Evolutionary conservation across 2,797 vertebrate genomes (phyloP).

Genomic region (Hapalemur alaotrensis): DNA sequence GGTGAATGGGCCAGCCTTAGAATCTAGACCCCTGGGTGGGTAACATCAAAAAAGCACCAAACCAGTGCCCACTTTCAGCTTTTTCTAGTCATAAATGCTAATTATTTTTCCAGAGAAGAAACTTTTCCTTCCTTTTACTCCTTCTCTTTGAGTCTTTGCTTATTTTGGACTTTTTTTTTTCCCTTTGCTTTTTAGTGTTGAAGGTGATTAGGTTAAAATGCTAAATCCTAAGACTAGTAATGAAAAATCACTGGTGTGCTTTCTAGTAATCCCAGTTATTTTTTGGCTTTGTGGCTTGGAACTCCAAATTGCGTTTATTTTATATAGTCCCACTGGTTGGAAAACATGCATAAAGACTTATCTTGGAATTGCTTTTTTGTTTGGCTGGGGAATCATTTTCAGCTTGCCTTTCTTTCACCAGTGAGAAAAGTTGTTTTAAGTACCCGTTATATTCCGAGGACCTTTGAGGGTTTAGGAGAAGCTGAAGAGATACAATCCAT

Average conservation of each 20-base stretch:
- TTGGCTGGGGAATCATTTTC: background rate
- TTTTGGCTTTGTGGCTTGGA: conserved; percentile 50
- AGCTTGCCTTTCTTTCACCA: background rate
- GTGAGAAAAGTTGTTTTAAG: background rate
- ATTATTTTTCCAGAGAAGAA: conserved; percentile 2
- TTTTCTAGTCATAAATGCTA: background rate
- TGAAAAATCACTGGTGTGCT: background rate
- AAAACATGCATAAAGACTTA: background rate
- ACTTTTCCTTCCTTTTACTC: background rate
- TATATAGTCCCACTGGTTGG: background rate
- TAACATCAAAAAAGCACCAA: background rate
- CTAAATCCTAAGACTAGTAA: conserved; percentile 3
- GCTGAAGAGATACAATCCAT: background rate
- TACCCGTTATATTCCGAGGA: background rate
- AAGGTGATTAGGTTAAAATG: conserved; percentile 39
- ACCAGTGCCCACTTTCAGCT: too few relatives aligned
- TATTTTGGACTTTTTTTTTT: background rate
- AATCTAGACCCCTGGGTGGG: background rate
- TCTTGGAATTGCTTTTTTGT: background rate
- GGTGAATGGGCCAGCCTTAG: background rate
- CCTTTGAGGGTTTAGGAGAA: background rate
- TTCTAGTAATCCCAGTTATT: conserved; percentile 25
- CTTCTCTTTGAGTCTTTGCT: background rate
- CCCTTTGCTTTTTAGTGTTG: background rate
- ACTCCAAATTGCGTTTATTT: conserved; percentile 43